Base-by-base conservation (phyloP, 1,140 invertebrate genomes). In the Drosophila ficusphila region DNA sequence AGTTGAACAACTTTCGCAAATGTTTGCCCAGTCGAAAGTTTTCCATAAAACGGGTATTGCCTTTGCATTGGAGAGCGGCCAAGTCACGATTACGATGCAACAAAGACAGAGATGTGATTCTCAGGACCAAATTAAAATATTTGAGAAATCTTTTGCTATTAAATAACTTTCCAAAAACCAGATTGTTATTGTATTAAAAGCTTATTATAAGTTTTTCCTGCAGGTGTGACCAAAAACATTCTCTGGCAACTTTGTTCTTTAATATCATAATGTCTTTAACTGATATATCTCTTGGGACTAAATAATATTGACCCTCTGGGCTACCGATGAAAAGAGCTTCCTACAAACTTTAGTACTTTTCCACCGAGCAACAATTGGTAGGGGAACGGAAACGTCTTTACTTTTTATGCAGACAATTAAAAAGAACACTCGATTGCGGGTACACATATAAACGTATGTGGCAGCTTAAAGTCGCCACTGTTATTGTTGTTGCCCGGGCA, bases 341-440 rank as follows among this genome's bases (percentile, higher is more conserved):
- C n/a, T n/a, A n/a, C n/a, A n/a, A n/a, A 25, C 41, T 44, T 25
- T 25, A 23, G 23, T 3, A 5, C 42, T 27, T 27, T 27, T 16
- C 3, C n/a, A n/a, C n/a, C 12, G 4, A 39, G 53, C 58, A 72
- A 81, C 65, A 67, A 76, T 57, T 65, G 36, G 57, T 47, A 18
- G 8, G 41, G 18, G 2, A 34, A 14, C 38, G 16, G n/a, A 31
- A 16, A 44, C 41, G 48, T 60, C 25, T 58, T 21, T 31, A 39
- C 34, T 41, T 65, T 65, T 76, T 79, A 68, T 68, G 49, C 51
- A 36, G 47, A 61, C 78, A 86, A 86, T 86, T 86, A 85, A 86
- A 60, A 76, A 56, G 33, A 56, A 38, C 67, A 76, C 72, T 86
- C 51, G 61, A 68, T 75, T 65, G 52, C 42, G 49, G 27, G 7